Evolutionary conservation across 2,113 vertebrate species (phyloP).

Genomic region (Nerophis lumbriciformis): DNA sequence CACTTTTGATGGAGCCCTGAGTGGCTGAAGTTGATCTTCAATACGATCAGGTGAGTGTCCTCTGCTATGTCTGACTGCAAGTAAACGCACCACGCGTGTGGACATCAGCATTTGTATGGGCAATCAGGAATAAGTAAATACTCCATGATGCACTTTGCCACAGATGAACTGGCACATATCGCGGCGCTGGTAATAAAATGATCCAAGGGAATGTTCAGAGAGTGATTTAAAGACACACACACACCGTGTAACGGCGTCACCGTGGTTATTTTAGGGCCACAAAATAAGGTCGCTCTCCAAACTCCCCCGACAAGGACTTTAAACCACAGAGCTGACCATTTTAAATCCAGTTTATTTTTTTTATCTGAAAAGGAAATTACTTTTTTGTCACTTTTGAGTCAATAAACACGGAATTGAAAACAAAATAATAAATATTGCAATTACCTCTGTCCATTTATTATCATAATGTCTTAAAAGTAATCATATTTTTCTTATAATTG

Average conservation of each 20-base stretch:
- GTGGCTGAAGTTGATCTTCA: slow-evolving; percentile 4
- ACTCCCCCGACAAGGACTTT: not conserved
- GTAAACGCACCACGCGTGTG: not conserved
- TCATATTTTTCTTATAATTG: not conserved
- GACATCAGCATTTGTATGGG: not conserved
- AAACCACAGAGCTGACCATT: not conserved
- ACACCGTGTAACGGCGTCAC: slow-evolving; percentile 38
- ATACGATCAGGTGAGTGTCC: slow-evolving; percentile 42
- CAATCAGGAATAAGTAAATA: not conserved
- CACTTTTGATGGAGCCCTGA: slow-evolving; percentile 29
- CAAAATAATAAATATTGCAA: not conserved
- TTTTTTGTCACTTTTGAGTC: too few species aligned
- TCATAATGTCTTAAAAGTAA: not conserved
- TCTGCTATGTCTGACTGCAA: not conserved
- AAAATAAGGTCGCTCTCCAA: slow-evolving; percentile 59
- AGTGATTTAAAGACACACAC: slow-evolving; percentile 17
- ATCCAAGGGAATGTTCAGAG: not conserved
- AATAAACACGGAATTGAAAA: too few species aligned
- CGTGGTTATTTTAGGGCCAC: slow-evolving; percentile 60
- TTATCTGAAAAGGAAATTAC: too few species aligned
- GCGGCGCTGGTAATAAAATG: slow-evolving; percentile 5
- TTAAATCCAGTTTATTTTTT: not conserved
- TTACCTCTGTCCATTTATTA: not conserved
- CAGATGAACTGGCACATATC: not conserved
- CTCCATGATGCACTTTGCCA: not conserved